Evolutionary conservation across 2,797 vertebrate genomes (phyloP).

Genomic region (Poecilia wingei): DNA sequence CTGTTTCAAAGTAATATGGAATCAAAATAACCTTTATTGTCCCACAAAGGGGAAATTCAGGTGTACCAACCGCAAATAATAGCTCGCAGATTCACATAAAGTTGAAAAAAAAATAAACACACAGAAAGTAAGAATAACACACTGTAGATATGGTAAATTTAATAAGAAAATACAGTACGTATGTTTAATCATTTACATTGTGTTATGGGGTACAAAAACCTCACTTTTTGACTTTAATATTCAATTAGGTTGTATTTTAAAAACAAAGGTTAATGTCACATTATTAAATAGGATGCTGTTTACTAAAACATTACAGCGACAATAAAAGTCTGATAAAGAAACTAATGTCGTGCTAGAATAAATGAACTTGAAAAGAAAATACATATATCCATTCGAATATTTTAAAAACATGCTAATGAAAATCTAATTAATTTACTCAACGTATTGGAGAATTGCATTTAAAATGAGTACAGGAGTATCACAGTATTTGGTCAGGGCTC

Average conservation of each 20-base stretch:
- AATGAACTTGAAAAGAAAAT: too few relatives aligned
- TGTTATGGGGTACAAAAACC: not conserved
- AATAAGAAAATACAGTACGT: not conserved
- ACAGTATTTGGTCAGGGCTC: not conserved
- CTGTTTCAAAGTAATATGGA: not conserved
- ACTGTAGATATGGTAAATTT: not conserved
- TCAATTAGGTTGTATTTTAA: not conserved
- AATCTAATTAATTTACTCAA: not conserved
- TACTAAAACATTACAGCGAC: not conserved
- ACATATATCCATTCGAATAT: not conserved
- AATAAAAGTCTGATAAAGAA: not conserved
- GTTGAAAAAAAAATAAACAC: not conserved
- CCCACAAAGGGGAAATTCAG: not conserved
- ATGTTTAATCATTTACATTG: not conserved
- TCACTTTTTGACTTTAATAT: not conserved
- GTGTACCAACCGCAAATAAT: not conserved
- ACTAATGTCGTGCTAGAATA: not conserved
- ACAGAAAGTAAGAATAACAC: not conserved
- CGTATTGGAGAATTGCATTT: not conserved
- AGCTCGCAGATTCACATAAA: not conserved
- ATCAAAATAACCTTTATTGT: not conserved
- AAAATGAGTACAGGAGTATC: not conserved
- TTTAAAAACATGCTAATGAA: not conserved
- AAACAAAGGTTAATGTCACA: not conserved
- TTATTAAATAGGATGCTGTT: not conserved